Base-by-base conservation (phyloP, 1,140 invertebrate genomes). In the Pogonomyrmex barbatus region DNA sequence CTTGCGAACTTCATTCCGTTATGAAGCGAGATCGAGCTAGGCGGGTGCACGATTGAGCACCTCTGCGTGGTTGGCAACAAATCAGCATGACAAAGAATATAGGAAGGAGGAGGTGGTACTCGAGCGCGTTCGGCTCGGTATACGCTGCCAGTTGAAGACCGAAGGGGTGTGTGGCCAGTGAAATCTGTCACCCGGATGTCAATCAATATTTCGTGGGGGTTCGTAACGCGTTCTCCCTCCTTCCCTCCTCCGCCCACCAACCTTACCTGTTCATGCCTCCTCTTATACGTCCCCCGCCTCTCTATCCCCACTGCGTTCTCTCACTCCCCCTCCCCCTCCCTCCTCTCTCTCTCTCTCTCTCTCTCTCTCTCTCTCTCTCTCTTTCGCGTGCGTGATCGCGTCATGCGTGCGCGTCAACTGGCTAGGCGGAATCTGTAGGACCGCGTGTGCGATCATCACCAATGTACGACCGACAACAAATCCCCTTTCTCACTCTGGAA, bases 101-200 rank as follows among this genome's bases (percentile, higher is more conserved):
- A 81, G 87, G 88, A 75, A 82, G 79, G 54, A 85, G 86, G 88
- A 86, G 76, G 42, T 47, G 52, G 68, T 60, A 12, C 50, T 70
- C 54, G 67, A 56, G 47, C 68, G 52, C 71, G 70, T 58, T 77
- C 24, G 63, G 56, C 52, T 12, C 56, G 54, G 90, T 88, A 87
- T 90, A 90, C 88, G 90, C 78, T 87, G 92, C 88, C 79, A 89
- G 88, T 84, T 86, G 82, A 86, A 73, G 83, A 70, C 81, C 65
- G 87, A 91, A 92, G 89, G 92, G 93, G 93, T 93, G 91, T 90
- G 89, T 92, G 92, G 90, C 91, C 90, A 93, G 91, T 91, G 89
- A 94, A 94, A 94, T 94, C 93, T 94, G 94, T 94, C 94, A 94
- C 93, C 92, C 93, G 93, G 91, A 93, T 94, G 93, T 94, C 93